These are phyloP conservation scores for Gallirallus australis DNA, from an alignment of 2,797 vertebrate species.

Conservation along the genomic window DNA sequence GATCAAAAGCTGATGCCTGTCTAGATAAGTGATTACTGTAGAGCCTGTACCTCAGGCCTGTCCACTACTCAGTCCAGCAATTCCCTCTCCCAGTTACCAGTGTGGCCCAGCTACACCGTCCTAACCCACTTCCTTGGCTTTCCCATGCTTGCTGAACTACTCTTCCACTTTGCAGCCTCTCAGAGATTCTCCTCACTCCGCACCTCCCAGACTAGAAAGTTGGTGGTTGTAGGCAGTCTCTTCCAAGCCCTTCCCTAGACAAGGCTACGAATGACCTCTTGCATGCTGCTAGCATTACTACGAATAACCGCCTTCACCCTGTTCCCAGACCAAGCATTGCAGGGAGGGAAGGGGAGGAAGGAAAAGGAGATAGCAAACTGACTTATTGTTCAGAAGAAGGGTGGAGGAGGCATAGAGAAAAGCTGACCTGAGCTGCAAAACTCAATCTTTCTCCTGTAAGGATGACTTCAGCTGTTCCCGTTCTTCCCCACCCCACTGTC, in stretches of 20 bases:
- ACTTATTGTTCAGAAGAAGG: conserved; percentile 10
- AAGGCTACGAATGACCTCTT: background rate
- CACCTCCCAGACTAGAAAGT: background rate
- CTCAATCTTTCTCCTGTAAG: background rate
- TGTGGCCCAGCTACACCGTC: background rate
- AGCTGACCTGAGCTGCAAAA: background rate
- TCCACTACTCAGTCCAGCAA: background rate
- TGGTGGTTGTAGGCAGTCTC: background rate
- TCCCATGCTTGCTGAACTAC: background rate
- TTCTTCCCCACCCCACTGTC: background rate
- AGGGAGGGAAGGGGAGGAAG: conserved; percentile 27
- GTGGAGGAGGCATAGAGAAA: background rate
- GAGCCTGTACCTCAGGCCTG: background rate
- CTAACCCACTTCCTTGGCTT: background rate
- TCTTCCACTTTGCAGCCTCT: background rate
- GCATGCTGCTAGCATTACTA: background rate
- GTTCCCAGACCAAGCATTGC: background rate
- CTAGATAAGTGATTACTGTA: background rate
- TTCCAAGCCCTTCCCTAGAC: background rate
- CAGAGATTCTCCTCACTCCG: background rate
- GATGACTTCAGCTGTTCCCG: background rate
- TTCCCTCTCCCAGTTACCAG: background rate
- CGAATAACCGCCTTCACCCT: background rate
- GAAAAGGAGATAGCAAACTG: conserved; percentile 38
- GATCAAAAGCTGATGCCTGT: background rate